Base-by-base conservation (phyloP, 2,113 vertebrate genomes). In the Gasterosteus nipponicus region DNA sequence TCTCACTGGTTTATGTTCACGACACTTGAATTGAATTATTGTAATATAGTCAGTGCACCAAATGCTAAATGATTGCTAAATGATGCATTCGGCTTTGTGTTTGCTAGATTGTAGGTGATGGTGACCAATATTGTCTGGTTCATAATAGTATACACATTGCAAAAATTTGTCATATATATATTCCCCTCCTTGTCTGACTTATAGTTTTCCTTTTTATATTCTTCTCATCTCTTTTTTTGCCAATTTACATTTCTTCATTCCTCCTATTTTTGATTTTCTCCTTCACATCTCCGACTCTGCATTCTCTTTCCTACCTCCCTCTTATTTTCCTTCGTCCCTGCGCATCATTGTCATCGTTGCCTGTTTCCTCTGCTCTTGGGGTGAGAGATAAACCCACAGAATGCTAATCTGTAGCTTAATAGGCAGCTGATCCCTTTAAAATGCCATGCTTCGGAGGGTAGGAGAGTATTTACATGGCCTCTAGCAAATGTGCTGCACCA, bases 391-490 rank as follows among this genome's bases (percentile, higher is more conserved):
- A 86, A 79, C 77, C 82, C 82, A 77, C 80, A 69, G 82, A 85
- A 69, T 15, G 72, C 72, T 90, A 85, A 90, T 87, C 84, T 85
- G 78, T 8, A 67, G 71, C 81, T 88, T 87, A 89, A 89, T 80
- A 86, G 81, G 78, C 84, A 75, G 77, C 72, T 90, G 82, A 87
- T 88, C 86, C 84, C 59, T 81, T 84, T 85, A 81, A 85, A 54
- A 66, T 67, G 80, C 74, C 44, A 18, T 7, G 79, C 51, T 77
- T 31, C 18, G 0, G 83, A 83, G 77, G 74, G 75, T 71, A 88
- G 82, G 84, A 69, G 69, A 70, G 75, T 85, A 82, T 90, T 88
- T 88, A 90, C 86, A 88, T 58, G 78, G 80, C 86, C 82, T 81
- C 77, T 73, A 87, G 89, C 77, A 64, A 79, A 69, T 10, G 42